Base-by-base conservation (phyloP, 1,140 invertebrate species). In the Phymorhynchus buccinoides region DNA sequence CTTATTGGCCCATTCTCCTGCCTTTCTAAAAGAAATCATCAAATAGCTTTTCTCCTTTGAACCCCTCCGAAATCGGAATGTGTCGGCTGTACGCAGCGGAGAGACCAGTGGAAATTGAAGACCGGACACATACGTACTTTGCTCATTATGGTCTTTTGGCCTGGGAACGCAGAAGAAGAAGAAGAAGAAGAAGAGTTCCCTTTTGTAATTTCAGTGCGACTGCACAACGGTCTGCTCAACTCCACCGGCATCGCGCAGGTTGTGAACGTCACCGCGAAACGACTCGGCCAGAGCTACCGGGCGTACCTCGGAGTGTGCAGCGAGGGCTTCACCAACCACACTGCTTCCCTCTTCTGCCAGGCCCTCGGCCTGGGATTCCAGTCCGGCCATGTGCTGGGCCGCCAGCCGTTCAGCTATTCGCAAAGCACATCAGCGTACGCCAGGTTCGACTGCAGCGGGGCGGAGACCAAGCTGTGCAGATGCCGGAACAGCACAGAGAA, bases 151-250 rank as follows among this genome's bases (percentile, higher is more conserved):
- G 62, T 66, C 16, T 16, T 66, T 71, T 75, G n/a, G n/a, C n/a
- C n/a, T n/a, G n/a, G n/a, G n/a, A n/a, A n/a, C n/a, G n/a, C n/a
- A n/a, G n/a, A n/a, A n/a, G n/a, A n/a, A n/a, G n/a, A n/a, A n/a
- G n/a, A n/a, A n/a, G n/a, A n/a, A n/a, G n/a, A n/a, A n/a, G n/a
- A n/a, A n/a, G n/a, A n/a, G n/a, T 16, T 71, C 27, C 14, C 1
- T 4, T 75, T 75, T 75, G 35, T 75, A 6, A 22, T 75, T 75
- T 75, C 73, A 75, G 73, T 75, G 37, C 73, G 37, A 22, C 73
- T 75, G 16, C 73, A 75, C 73, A 75, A 75, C 73, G 27, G 73
- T 22, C 37, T 75, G 4, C 30, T 75, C 9, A 75, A 75, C 73
- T 75, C 73, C 32, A 75, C 73, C 18, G 73, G 73, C 16, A 41